phyloP scores from a whole-genome alignment of 2,113 vertebrate genomes.

The Corythornis cristatus region DNA sequence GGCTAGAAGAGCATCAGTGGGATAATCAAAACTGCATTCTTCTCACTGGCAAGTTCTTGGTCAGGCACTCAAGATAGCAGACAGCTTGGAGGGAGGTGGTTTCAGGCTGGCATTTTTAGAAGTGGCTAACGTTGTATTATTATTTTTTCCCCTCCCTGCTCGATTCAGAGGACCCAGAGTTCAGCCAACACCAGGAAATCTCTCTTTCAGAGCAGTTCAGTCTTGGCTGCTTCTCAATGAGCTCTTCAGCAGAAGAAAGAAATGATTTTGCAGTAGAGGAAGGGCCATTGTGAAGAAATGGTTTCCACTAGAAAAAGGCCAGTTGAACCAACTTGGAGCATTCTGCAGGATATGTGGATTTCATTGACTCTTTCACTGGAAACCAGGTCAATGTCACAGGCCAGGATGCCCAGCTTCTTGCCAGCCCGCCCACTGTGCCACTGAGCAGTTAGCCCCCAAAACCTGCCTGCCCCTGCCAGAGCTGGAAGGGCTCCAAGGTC shows the following conservation, averaged over 20 bases:
- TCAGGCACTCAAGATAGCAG: background rate
- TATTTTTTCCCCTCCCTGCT: constrained; percentile 12
- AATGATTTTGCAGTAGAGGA: constrained; percentile 26
- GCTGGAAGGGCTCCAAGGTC: background rate
- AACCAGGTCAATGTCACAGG: constrained; percentile 55
- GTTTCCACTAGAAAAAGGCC: constrained; percentile 33
- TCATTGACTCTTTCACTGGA: constrained; percentile 51
- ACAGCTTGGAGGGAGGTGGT: background rate
- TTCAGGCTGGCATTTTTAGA: constrained; percentile 26
- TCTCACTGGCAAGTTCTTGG: constrained; percentile 16
- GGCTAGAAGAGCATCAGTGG: background rate
- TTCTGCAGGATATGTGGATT: constrained; percentile 42
- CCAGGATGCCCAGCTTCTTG: background rate
- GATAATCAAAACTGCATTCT: constrained; percentile 48
- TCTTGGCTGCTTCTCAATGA: constrained; percentile 54
- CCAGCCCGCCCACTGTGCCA: background rate
- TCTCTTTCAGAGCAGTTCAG: constrained; percentile 23
- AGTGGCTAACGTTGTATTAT: background rate
- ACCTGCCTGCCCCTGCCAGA: background rate
- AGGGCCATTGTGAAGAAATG: constrained; percentile 21
- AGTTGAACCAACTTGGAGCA: background rate
- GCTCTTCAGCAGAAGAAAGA: constrained; percentile 28
- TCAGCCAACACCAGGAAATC: background rate
- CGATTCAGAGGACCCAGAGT: constrained; percentile 18
- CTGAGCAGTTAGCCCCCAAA: background rate